Base-by-base conservation (phyloP, 2,888 invertebrate genomes). In the Leptinotarsa haldemani region DNA sequence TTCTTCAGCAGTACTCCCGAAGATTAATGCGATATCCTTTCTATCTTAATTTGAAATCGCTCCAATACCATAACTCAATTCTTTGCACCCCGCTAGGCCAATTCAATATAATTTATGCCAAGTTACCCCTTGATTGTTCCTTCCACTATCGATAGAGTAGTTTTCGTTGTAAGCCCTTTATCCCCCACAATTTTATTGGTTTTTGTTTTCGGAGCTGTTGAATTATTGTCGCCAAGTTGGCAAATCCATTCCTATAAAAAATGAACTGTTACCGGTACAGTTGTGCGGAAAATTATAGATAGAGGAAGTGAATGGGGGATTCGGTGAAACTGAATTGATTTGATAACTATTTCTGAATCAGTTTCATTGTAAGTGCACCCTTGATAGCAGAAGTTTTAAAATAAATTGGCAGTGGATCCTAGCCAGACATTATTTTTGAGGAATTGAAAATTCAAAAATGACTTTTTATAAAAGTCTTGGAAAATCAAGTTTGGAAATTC, bases 71-170 rank as follows among this genome's bases (percentile, higher is more conserved):
- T 68, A 74, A 74, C 53, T 69, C 75, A 69, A 64, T 50, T 72
- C 65, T 67, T 75, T 67, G 66, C 61, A 40, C 69, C 73, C 74
- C 65, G 69, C 69, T 53, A 66, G 63, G 69, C 58, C 69, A 69
- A 72, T 77, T 70, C 70, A 61, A 46, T 69, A 67, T 79, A 79
- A 79, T 78, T 77, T 79, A 78, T 78, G 73, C 76, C 74, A 74
- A 72, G 69, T 70, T 75, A 75, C 74, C 71, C 76, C 76, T 72
- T 77, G 75, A 77, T 78, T 77, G 76, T 71, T 76, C 70, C 77
- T 71, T 70, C 72, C 77, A 78, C 74, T 77, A 78, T 80, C 79
- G 78, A 77, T 77, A 74, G 76, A 81, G 80, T 80, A 80, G 80
- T 78, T 80, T 81, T 79, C 78, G 65, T 64, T 80, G 80, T 81